These are phyloP conservation scores for Charanyca ferruginea DNA, from an alignment of 2,888 invertebrate species.

Conservation along the genomic window DNA sequence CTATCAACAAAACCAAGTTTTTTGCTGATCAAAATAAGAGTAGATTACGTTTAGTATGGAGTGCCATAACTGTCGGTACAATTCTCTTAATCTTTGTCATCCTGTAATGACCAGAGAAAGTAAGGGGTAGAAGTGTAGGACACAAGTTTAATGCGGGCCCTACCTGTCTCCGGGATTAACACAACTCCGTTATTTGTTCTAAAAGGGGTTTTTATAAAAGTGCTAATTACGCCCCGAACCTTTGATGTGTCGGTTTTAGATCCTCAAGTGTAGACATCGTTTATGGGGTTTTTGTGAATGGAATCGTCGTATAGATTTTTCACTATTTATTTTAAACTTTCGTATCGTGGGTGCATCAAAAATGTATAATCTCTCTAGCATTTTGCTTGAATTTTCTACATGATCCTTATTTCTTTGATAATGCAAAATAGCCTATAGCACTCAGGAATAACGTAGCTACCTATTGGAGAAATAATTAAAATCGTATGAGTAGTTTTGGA, in stretches of 20 bases:
- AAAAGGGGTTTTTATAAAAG: conserved; percentile 76
- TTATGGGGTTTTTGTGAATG: background rate
- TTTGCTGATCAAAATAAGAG: background rate
- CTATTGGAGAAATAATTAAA: too few species aligned
- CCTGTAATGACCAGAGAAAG: conserved; percentile 78
- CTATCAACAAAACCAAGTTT: too few species aligned
- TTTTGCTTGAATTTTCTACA: too few species aligned
- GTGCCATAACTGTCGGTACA: background rate
- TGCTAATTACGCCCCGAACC: conserved; percentile 79
- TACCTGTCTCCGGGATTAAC: conserved; percentile 80
- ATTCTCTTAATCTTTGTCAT: conserved; percentile 33
- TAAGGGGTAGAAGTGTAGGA: conserved; percentile 72
- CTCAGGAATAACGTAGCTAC: too few species aligned
- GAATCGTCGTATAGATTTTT: background rate
- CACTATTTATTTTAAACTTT: too few species aligned
- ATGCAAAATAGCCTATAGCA: too few species aligned
- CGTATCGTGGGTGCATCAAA: too few species aligned
- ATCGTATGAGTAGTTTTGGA: too few species aligned
- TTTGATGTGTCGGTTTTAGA: conserved; percentile 57
- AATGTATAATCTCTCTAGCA: too few species aligned
- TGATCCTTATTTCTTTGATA: too few species aligned
- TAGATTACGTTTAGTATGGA: background rate
- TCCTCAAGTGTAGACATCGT: conserved; percentile 12
- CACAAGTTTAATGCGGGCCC: conserved; percentile 86
- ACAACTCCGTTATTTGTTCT: conserved; percentile 78